Percentiles rank a stretch among this genome's conserved stretches.
These are phyloP conservation scores for Anniella stebbinsi DNA, from an alignment of 2,797 vertebrate species.

Conservation along the genomic window DNA sequence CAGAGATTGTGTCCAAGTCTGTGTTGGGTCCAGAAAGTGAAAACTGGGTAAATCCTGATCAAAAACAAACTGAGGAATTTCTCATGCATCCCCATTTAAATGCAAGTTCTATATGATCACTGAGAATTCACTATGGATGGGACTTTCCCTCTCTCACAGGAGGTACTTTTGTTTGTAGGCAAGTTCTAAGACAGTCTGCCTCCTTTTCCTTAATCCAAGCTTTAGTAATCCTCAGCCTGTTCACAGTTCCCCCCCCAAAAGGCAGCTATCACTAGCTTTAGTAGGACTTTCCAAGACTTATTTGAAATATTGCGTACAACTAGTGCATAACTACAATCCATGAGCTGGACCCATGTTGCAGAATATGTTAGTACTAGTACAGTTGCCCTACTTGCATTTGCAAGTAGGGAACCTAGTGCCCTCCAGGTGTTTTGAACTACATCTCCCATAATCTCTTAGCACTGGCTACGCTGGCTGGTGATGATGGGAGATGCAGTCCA, in stretches of 20 bases:
- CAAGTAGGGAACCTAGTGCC: neutral
- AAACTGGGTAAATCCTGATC: no score
- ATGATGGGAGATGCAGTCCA: neutral
- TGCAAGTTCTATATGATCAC: slow-evolving; percentile 47
- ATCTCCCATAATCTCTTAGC: neutral
- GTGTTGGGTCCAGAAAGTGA: no score
- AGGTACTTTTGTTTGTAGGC: neutral
- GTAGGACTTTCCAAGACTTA: neutral
- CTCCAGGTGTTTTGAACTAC: neutral
- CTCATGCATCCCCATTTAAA: no score
- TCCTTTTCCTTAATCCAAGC: neutral
- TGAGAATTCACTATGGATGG: slow-evolving; percentile 37
- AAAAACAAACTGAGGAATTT: no score
- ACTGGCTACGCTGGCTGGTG: neutral
- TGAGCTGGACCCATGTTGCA: neutral
- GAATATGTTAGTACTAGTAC: neutral
- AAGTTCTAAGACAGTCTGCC: neutral
- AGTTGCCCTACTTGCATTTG: slow-evolving; percentile 2
- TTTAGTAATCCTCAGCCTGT: neutral
- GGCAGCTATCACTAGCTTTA: neutral
- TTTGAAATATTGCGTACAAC: no score
- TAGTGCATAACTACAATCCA: neutral
- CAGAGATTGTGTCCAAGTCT: no score
- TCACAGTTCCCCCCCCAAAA: neutral
- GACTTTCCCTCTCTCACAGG: neutral